Conservation (phyloP, 2,888 invertebrate species). For the Desoria tigrina region DNA sequence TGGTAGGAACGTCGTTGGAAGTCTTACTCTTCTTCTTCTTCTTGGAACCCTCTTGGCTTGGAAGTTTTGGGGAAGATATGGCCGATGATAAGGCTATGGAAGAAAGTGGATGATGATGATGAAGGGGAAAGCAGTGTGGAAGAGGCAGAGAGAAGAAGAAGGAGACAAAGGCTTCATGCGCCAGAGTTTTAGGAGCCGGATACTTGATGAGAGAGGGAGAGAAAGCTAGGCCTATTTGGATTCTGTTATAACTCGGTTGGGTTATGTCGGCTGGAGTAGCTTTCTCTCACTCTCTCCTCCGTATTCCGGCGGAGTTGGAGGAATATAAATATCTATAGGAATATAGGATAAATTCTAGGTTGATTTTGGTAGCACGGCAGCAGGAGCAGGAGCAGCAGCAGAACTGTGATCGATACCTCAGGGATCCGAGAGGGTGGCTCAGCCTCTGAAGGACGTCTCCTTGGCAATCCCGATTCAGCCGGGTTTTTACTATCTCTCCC, state of each 20-base stretch:
- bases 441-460: conserved; percentile 54
- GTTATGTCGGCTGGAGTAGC: not conserved
- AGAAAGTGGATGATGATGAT: conserved; percentile 10
- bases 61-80: not conserved
- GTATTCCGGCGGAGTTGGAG: no score
- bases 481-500: conserved; percentile 25
- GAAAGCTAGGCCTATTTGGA: not conserved
- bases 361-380: conserved; percentile 1
- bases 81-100: not conserved
- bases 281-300: no score
- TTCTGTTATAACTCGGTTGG: not conserved
- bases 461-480: conserved; percentile 47
- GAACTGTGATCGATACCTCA: conserved; percentile 53
- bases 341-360: conserved; percentile 5
- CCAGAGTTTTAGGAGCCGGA: conserved; percentile 1
- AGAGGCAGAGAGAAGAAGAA: not conserved
- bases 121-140: conserved; percentile 4
- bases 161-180: conserved; percentile 15
- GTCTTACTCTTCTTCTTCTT: no score
- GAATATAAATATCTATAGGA: not conserved
- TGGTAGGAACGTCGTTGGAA: no score
- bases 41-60: no score
- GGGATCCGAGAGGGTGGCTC: conserved; percentile 54
- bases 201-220: not conserved
- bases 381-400: conserved; percentile 17